A percentile compares a stretch with the other conserved stretches of the same genome.
phyloP scores from a whole-genome alignment of 53 echinoderm and acorn worm genomes.

The Astropecten irregularis region DNA sequence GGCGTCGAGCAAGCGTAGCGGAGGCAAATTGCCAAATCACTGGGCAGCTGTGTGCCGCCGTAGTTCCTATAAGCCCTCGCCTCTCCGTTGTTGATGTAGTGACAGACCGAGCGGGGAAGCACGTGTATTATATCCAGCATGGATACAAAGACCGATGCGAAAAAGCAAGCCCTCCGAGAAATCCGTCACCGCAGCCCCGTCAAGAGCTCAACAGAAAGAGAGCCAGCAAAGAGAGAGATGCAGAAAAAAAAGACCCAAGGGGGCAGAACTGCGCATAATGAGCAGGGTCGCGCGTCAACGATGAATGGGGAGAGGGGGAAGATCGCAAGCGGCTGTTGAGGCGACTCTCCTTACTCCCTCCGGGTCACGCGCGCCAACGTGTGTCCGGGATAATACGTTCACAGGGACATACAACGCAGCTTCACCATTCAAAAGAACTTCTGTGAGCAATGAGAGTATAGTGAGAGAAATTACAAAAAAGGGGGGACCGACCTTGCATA shows the following conservation, averaged over 20 bases:
- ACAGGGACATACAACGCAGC: not conserved
- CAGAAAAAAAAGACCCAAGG: not conserved
- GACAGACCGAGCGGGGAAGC: slow-evolving; percentile 18
- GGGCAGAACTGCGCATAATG: slow-evolving; percentile 39
- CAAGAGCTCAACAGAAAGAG: too few species aligned
- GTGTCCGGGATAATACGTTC: not conserved
- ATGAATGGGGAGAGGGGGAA: slow-evolving; percentile 32
- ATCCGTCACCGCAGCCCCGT: slow-evolving; percentile 34
- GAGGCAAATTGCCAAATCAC: not conserved
- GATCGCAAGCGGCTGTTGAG: slow-evolving; percentile 18
- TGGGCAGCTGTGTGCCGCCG: not conserved
- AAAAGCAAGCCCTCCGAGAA: slow-evolving; percentile 28
- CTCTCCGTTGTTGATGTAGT: slow-evolving; percentile 44
- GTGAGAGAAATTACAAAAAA: not conserved
- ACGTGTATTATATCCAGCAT: slow-evolving; percentile 48
- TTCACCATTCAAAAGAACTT: slow-evolving; percentile 13
- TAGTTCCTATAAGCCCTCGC: not conserved
- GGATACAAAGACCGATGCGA: slow-evolving; percentile 51
- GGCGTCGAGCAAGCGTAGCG: too few species aligned
- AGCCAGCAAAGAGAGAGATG: not conserved
- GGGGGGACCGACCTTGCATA: not conserved
- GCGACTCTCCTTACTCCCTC: slow-evolving; percentile 28
- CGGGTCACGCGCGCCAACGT: not conserved
- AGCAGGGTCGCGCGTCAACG: slow-evolving; percentile 44
- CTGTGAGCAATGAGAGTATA: not conserved